Evolutionary conservation across 1,140 invertebrate genomes (phyloP).

Genomic region (Drosophila willistoni): DNA sequence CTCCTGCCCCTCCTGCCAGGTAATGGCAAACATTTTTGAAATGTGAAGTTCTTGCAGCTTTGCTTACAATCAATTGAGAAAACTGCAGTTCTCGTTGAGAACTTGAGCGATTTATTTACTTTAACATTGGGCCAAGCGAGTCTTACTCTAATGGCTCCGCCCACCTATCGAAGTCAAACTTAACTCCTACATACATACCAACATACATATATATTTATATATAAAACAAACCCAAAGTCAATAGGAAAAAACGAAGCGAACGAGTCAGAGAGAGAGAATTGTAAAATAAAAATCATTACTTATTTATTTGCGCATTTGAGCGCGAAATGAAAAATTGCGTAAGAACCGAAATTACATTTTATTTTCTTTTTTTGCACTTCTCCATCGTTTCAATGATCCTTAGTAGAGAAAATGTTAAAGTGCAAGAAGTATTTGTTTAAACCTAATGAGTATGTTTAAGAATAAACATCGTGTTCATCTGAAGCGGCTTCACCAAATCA

Average conservation of each 20-base stretch:
- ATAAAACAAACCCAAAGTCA: conserved; percentile 70
- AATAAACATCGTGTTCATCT: too few relatives aligned
- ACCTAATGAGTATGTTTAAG: conserved; percentile 76
- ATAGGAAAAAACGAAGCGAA: conserved; percentile 47
- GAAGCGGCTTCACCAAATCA: too few relatives aligned
- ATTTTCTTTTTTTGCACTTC: not conserved
- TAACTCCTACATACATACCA: conserved; percentile 19
- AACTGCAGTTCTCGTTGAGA: conserved; percentile 37
- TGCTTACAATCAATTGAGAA: conserved; percentile 48
- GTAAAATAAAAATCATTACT: conserved; percentile 72
- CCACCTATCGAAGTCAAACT: not conserved
- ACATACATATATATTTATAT: conserved; percentile 17
- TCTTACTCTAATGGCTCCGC: conserved; percentile 1
- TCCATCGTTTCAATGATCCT: conserved; percentile 34
- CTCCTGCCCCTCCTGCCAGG: not conserved
- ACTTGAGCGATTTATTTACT: conserved; percentile 75
- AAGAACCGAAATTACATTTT: conserved; percentile 72
- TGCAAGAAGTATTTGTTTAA: conserved; percentile 57
- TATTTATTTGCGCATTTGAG: conserved; percentile 72
- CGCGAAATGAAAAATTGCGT: conserved; percentile 76
- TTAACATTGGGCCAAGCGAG: conserved; percentile 52
- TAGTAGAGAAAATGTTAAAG: conserved; percentile 13
- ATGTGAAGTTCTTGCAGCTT: conserved; percentile 43
- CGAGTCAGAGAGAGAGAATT: conserved; percentile 28
- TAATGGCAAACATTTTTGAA: conserved; percentile 56